Evolutionary conservation across 2,113 vertebrate genomes (phyloP).

Genomic region (Natator depressus): DNA sequence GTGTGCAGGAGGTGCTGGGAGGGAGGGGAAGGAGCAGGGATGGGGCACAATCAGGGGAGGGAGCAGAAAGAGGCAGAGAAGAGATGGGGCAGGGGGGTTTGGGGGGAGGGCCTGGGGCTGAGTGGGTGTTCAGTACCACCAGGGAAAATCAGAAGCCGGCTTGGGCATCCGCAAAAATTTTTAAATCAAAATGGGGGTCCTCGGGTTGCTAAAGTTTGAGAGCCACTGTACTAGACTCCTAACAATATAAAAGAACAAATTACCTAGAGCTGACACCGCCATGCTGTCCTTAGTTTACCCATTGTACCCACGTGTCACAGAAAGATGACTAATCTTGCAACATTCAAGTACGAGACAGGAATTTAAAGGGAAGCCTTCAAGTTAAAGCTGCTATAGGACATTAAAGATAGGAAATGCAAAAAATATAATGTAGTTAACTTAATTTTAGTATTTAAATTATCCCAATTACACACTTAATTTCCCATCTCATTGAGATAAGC

Average conservation of each 20-base stretch:
- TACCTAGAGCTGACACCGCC: accelerated
- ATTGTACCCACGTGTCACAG: neutral
- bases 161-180: too few species aligned
- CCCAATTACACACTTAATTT: neutral
- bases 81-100: too few species aligned
- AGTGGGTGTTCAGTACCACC: too few species aligned
- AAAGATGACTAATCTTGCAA: accelerated
- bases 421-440: too few species aligned
- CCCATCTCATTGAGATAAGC: neutral
- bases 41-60: too few species aligned
- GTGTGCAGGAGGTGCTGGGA: too few species aligned
- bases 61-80: too few species aligned
- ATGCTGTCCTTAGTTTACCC: accelerated
- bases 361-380: neutral
- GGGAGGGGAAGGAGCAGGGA: too few species aligned
- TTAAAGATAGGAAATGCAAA: neutral
- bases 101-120: too few species aligned
- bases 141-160: too few species aligned
- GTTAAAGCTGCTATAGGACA: neutral
- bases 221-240: neutral
- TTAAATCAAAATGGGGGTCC: too few species aligned
- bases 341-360: neutral
- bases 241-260: neutral
- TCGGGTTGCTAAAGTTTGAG: too few species aligned
- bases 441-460: neutral